Conservation (phyloP, 2,888 invertebrate genomes). For the Hypena proboscidalis region DNA sequence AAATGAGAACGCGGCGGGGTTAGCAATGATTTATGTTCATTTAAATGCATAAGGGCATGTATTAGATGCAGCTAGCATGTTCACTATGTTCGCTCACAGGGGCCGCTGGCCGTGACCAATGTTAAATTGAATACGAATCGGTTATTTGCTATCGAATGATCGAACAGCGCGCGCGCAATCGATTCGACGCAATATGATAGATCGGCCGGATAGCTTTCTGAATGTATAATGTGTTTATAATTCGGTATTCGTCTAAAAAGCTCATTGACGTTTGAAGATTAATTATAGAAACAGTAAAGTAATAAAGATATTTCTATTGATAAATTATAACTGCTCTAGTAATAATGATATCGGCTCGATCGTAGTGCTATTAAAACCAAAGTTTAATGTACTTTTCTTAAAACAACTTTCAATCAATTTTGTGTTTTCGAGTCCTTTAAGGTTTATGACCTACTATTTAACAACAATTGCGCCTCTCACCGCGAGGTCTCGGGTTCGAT, state of each 20-base stretch:
- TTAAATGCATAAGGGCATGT: constrained; percentile 62
- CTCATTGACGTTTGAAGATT: constrained; percentile 17
- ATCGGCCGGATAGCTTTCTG: constrained; percentile 42
- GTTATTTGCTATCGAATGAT: constrained; percentile 66
- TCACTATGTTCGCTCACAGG: constrained; percentile 63
- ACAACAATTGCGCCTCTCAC: too few relatives aligned
- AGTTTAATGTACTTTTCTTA: too few relatives aligned
- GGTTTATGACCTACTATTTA: too few relatives aligned
- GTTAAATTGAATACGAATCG: constrained; percentile 72
- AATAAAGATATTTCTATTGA: constrained; percentile 20
- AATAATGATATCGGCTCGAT: too few relatives aligned
- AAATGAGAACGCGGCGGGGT: constrained; percentile 33
- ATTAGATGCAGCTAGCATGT: constrained; percentile 44
- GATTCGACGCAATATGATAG: constrained; percentile 66
- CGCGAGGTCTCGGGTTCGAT: too few relatives aligned
- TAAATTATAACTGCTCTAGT: constrained; percentile 14
- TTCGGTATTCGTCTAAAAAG: constrained; percentile 16
- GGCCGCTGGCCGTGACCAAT: constrained; percentile 68
- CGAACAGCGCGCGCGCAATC: constrained; percentile 60
- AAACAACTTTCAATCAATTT: too few relatives aligned
- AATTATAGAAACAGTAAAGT: constrained; percentile 13
- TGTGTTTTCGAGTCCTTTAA: too few relatives aligned
- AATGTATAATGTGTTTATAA: constrained; percentile 28
- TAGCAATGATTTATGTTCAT: constrained; percentile 68
- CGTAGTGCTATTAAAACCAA: too few relatives aligned